Base-by-base conservation (phyloP, 2,888 invertebrate genomes). In the Drosophila aldrichi region DNA sequence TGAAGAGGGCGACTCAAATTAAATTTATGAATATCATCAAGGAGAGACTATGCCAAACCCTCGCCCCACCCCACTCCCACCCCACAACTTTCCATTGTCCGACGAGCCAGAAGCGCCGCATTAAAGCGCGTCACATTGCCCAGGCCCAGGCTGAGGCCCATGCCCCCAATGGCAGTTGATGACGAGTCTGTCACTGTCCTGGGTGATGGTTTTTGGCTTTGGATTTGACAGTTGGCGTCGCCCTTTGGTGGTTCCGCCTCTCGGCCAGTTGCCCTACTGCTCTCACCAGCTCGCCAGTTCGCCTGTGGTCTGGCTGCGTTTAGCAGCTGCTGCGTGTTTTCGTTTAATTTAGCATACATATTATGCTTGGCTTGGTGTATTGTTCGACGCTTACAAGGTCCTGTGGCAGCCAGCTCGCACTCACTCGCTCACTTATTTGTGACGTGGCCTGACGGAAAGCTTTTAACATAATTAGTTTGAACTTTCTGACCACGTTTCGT, bases 391-490 rank as follows among this genome's bases (percentile, higher is more conserved):
- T 36, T 29, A 56, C 66, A 65, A 56, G 38, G 44, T 52, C 67
- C 69, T 64, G 51, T 48, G 18, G 43, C 32, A 22, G 40, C 20
- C 36, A 72, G 32, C 52, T 51, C 61, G 54, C 67, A 72, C 60
- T 57, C 69, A n/a, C n/a, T n/a, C 70, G 36, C 36, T 36, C 41
- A 78, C 75, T 81, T 78, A 80, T 84, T 81, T 84, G 80, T 72
- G 75, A 64, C 74, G 76, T 72, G 63, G 70, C 74, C 64, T 70
- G 73, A 65, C 72, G 74, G 82, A 86, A 92, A 90, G 92, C 92
- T 92, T 91, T 92, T 91, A 92, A 89, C 91, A 76, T 92, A 92
- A 92, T 92, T 92, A 92, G 91, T 91, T 92, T 89, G 82, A 92
- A 89, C 92, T 92, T 92, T 88, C 92, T 84, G 90, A 90, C 90